These are phyloP conservation scores for Ditylenchus dipsaci DNA, from an alignment of 1,140 invertebrate genomes.

Conservation along the genomic window DNA sequence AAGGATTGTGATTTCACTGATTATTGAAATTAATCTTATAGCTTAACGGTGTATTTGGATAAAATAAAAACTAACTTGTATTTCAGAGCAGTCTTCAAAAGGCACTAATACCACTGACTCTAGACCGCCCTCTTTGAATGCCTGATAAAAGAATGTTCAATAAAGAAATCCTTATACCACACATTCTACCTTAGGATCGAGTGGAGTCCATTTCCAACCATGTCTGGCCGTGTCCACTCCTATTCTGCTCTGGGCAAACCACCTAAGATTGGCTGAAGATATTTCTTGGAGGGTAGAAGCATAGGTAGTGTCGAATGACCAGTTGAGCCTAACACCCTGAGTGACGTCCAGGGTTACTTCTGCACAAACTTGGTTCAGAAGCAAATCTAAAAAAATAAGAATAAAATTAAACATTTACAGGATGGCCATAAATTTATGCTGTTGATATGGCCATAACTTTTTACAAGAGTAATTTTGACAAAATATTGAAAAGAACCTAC, in stretches of 20 bases:
- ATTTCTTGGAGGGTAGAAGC: slow-evolving; percentile 32
- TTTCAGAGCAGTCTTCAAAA: slow-evolving; percentile 27
- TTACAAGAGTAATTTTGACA: neutral
- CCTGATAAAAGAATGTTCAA: slow-evolving; percentile 8
- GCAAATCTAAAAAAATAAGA: slow-evolving; percentile 18
- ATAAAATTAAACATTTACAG: neutral
- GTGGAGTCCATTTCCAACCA: slow-evolving; percentile 40
- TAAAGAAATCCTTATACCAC: neutral
- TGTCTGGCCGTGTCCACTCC: neutral
- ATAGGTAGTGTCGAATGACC: slow-evolving; percentile 39
- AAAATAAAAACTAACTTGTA: slow-evolving; percentile 20
- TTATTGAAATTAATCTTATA: too few relatives aligned
- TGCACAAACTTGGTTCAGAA: slow-evolving; percentile 37
- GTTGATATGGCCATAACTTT: neutral
- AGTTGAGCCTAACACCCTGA: slow-evolving; percentile 34
- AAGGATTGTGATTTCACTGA: too few relatives aligned
- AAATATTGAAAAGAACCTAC: slow-evolving; percentile 17
- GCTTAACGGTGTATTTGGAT: too few relatives aligned
- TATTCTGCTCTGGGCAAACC: slow-evolving; percentile 35
- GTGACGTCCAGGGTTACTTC: slow-evolving; percentile 29
- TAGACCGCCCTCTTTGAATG: slow-evolving; percentile 28
- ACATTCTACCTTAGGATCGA: slow-evolving; percentile 17
- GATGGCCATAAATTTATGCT: neutral
- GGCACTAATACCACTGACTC: slow-evolving; percentile 35
- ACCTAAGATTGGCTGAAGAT: slow-evolving; percentile 34